Base-by-base conservation (phyloP, 2,888 invertebrate genomes). In the Parnassius glacialis region DNA sequence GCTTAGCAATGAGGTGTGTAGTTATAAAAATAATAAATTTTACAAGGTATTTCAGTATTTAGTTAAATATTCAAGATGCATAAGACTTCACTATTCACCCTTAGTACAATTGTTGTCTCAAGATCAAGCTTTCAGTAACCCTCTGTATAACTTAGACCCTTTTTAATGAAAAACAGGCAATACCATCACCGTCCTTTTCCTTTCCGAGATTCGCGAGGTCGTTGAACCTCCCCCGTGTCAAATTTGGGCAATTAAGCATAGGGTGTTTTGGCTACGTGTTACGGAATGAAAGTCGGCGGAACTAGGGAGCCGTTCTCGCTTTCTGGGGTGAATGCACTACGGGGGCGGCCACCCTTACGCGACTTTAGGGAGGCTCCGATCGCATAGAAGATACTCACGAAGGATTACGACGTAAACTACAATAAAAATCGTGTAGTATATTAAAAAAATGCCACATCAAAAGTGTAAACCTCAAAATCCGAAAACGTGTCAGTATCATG, bases 241-340 rank as follows among this genome's bases (percentile, higher is more conserved):
- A 81, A 80, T 86, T 86, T 78, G 74, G 83, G 81, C 87, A 89
- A 90, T 90, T 90, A 90, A 83, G 71, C 78, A 80, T 81, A 84
- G 88, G 86, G 89, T 80, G 87, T 80, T 78, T 80, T 67, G 68
- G 67, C 65, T 71, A 73, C 77, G 78, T 84, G 85, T 83, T 79
- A 76, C 76, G 85, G 85, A 83, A 87, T 84, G 85, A 82, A 83
- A 80, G 81, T 81, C 75, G 77, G 69, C 74, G 75, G 74, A 75
- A 73, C 76, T 66, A 73, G 80, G 84, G 85, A 82, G 80, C 71
- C 75, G 80, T 78, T 86, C 85, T 89, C 88, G 85, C 89, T 90
- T 90, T 90, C 89, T 78, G 74, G 88, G 91, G 89, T 90, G 91
- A 90, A 90, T 90, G 91, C 89, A 90, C 91, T 83, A 75, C 78